These are phyloP conservation scores for Gymnorhina tibicen DNA, from an alignment of 2,113 vertebrate species.

Conservation along the genomic window DNA sequence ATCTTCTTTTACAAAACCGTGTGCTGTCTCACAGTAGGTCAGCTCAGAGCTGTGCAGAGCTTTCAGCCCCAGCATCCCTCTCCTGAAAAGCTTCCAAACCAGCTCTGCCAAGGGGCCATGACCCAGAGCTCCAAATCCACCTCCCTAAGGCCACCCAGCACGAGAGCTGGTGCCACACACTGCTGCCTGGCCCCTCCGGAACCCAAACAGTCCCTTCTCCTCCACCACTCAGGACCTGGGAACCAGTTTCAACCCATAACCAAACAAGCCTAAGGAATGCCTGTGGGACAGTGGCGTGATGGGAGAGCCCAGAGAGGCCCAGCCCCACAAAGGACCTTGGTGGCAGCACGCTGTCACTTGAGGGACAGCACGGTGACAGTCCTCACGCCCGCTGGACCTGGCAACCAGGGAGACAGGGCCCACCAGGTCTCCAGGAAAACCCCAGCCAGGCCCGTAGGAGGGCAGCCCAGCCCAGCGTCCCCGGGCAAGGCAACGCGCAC, in stretches of 20 bases:
- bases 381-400: rapidly evolving
- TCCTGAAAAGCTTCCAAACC: neutral
- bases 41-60: neutral
- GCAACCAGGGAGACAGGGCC: neutral
- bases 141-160: rapidly evolving
- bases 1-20: neutral
- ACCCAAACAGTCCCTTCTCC: neutral
- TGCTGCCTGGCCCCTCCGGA: neutral
- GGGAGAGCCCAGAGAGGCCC: neutral
- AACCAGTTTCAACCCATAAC: neutral
- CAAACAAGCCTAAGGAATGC: neutral
- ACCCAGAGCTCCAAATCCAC: neutral
- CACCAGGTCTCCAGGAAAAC: neutral
- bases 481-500: rapidly evolving
- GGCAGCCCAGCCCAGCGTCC: neutral
- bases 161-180: rapidly evolving
- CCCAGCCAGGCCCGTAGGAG: neutral
- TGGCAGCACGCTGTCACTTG: neutral
- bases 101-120: rapidly evolving
- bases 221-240: neutral
- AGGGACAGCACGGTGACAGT: rapidly evolving
- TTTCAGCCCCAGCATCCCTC: neutral
- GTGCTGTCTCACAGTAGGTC: neutral
- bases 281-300: rapidly evolving
- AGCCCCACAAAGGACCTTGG: rapidly evolving